Evolutionary conservation across 2,113 vertebrate species (phyloP).

Genomic region (Larimichthys crocea): DNA sequence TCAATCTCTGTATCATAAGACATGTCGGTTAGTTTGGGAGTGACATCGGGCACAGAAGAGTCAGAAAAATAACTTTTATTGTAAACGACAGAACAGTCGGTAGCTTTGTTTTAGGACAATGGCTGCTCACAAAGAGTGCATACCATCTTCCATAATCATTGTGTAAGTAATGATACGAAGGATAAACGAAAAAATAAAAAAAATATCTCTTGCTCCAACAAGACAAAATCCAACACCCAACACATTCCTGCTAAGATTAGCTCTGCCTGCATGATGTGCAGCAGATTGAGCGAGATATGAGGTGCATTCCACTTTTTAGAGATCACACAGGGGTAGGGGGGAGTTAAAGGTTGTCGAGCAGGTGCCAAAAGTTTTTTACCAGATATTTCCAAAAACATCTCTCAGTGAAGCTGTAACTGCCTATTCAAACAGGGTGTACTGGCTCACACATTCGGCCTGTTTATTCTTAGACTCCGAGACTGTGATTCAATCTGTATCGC

Average conservation of each 20-base stretch:
- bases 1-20: too few relatives aligned
- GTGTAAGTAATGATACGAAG: not conserved
- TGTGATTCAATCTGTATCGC: constrained; percentile 38
- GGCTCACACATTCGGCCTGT: constrained; percentile 24
- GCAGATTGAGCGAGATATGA: constrained; percentile 42
- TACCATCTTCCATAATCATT: not conserved
- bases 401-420: not conserved
- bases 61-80: not conserved
- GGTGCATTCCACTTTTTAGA: constrained; percentile 46
- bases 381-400: constrained; percentile 48
- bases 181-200: not conserved
- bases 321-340: constrained; percentile 13
- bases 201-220: not conserved
- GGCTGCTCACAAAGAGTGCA: constrained; percentile 7
- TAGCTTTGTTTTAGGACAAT: not conserved
- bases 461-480: constrained; percentile 38
- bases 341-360: constrained; percentile 18
- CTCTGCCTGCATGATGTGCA: constrained; percentile 42
- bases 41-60: not conserved
- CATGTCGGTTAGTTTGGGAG: not conserved
- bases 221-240: constrained; percentile 32
- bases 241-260: constrained; percentile 53
- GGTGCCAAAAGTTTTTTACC: constrained; percentile 27
- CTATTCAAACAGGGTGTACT: not conserved
- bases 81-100: not conserved